Evolutionary conservation across 2,888 invertebrate species (phyloP).

Genomic region (Scrobipalpa atriplicella): DNA sequence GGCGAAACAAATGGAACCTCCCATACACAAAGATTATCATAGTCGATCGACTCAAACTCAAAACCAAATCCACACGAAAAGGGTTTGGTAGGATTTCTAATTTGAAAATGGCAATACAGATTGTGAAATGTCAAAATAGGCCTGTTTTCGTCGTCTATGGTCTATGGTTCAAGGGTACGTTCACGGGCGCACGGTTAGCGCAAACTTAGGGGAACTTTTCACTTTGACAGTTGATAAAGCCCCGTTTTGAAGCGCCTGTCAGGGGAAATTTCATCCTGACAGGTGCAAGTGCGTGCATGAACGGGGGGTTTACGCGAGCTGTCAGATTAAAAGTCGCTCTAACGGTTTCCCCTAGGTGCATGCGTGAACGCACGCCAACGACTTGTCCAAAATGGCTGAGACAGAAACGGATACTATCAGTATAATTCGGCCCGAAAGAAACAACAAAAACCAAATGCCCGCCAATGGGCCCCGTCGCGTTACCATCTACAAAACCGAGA

Average conservation of each 20-base stretch:
- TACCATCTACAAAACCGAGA: conserved; percentile 96
- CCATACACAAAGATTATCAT: background rate
- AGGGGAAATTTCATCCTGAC: no score
- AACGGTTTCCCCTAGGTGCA: no score
- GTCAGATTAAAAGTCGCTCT: no score
- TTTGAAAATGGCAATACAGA: conserved; percentile 31
- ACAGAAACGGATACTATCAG: conserved; percentile 83
- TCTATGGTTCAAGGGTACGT: conserved; percentile 38
- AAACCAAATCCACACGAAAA: no score
- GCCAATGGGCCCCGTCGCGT: conserved; percentile 92
- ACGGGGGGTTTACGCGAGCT: no score
- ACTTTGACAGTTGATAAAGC: no score
- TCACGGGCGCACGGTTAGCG: no score
- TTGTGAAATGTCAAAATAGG: conserved; percentile 35
- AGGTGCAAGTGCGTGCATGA: no score
- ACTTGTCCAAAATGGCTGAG: conserved; percentile 83
- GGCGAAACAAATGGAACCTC: background rate
- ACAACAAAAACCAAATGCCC: conserved; percentile 72
- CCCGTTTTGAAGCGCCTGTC: no score
- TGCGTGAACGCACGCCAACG: no score
- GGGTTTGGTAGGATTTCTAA: background rate
- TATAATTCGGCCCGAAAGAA: conserved; percentile 74
- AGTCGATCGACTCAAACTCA: no score
- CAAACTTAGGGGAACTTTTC: no score
- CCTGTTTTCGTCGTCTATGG: conserved; percentile 41